Conservation (phyloP, 2,888 invertebrate genomes). For the Mesoligia furuncula region DNA sequence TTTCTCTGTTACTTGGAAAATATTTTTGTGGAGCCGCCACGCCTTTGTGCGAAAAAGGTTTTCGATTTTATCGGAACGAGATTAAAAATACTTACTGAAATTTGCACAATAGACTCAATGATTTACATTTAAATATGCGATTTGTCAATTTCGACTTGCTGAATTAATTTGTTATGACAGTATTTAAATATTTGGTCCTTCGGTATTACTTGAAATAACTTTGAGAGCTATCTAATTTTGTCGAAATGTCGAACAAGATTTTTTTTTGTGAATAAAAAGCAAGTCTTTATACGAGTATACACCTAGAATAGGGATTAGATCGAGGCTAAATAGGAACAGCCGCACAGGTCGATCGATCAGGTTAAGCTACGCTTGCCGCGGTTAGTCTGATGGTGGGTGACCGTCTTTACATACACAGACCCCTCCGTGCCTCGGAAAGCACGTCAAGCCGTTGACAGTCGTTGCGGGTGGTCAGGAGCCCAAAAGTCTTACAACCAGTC, state of each 20-base stretch:
- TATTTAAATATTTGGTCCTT: constrained; percentile 20
- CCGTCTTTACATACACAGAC: no score
- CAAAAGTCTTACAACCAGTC: no score
- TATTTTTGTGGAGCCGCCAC: constrained; percentile 13
- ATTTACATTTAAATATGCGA: constrained; percentile 37
- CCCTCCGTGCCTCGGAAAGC: no score
- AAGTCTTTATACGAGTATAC: not conserved
- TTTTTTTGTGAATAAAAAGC: not conserved
- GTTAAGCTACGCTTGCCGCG: no score
- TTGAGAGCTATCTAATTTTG: not conserved
- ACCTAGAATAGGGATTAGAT: no score
- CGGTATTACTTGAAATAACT: constrained; percentile 2
- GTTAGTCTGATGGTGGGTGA: no score
- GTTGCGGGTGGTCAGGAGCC: no score
- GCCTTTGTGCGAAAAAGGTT: constrained; percentile 35
- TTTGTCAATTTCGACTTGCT: constrained; percentile 23
- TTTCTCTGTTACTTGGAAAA: constrained; percentile 39
- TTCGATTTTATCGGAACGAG: constrained; percentile 34
- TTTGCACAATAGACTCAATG: constrained; percentile 28
- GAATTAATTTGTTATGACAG: constrained; percentile 27
- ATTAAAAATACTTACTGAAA: constrained; percentile 37
- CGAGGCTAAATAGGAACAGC: no score
- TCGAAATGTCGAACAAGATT: not conserved
- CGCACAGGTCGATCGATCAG: no score
- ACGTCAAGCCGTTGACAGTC: no score